Conservation (phyloP, 2,113 vertebrate species). For the Myanophis thanlyinensis region DNA sequence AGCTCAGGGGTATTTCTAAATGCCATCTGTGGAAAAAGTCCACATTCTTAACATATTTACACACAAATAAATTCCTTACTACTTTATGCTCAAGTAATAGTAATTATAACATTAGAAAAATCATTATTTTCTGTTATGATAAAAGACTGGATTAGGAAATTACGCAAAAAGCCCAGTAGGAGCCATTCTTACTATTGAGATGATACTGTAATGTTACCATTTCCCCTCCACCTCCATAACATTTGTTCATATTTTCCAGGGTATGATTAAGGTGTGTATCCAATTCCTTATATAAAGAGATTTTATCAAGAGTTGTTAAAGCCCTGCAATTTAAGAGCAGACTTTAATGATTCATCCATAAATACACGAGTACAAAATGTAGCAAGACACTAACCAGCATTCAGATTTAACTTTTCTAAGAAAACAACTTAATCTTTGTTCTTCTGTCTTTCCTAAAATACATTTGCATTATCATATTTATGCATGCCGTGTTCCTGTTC, state of each 20-base stretch:
- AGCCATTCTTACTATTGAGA: background rate
- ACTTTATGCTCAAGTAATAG: background rate
- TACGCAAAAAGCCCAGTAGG: background rate
- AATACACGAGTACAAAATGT: conserved; percentile 14
- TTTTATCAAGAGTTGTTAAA: conserved; percentile 42
- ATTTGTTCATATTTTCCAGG: background rate
- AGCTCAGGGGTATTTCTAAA: background rate
- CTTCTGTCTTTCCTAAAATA: conserved; percentile 20
- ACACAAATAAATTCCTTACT: background rate
- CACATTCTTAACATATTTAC: background rate
- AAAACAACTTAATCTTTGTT: conserved; percentile 18
- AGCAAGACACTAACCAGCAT: conserved; percentile 35
- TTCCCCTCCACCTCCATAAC: background rate
- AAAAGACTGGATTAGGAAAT: background rate
- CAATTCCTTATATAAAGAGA: conserved; percentile 23
- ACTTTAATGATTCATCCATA: conserved; percentile 46
- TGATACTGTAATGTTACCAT: background rate
- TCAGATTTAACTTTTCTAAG: background rate
- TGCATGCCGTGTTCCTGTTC: conserved; percentile 16
- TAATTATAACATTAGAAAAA: background rate
- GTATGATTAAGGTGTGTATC: background rate
- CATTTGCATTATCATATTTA: conserved; percentile 22
- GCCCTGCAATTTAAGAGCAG: conserved; percentile 43
- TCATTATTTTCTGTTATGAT: background rate
- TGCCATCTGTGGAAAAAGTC: background rate